Percentiles rank a stretch among this genome's conserved stretches.
Conservation (phyloP, 2,888 invertebrate genomes). For the Lasioglossum vierecki region DNA sequence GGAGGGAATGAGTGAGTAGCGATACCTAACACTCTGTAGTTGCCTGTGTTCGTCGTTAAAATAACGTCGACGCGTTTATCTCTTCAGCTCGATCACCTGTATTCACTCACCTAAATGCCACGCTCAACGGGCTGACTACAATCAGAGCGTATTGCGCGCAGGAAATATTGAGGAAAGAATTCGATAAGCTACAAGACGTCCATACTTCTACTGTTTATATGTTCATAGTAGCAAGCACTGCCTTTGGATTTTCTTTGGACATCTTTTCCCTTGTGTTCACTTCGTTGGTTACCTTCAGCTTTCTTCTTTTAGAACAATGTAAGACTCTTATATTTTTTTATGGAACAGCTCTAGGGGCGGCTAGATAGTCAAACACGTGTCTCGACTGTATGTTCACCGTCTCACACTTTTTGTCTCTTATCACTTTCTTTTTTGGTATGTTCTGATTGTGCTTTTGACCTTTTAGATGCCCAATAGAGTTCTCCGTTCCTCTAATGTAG, state of each 20-base stretch:
- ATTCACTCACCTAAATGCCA: conserved; percentile 91
- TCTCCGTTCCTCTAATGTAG: neutral
- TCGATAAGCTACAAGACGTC: conserved; percentile 86
- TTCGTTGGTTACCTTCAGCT: conserved; percentile 88
- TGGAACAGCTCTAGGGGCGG: neutral
- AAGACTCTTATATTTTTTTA: conserved; percentile 41
- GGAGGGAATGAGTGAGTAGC: conserved; percentile 87
- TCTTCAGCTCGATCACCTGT: conserved; percentile 91
- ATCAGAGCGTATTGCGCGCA: conserved; percentile 90
- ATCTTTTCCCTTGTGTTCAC: conserved; percentile 88
- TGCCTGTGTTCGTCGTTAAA: neutral
- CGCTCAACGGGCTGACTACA: conserved; percentile 90
- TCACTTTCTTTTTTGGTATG: neutral
- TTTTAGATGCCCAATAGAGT: neutral
- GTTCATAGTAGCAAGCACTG: conserved; percentile 83
- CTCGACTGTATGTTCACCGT: neutral
- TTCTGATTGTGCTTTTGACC: neutral
- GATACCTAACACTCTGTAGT: neutral
- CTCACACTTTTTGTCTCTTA: neutral
- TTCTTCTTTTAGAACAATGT: conserved; percentile 83
- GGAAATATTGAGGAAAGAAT: conserved; percentile 86
- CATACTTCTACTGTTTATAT: conserved; percentile 84
- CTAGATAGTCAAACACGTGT: neutral
- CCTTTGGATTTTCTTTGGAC: conserved; percentile 86
- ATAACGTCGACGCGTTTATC: conserved; percentile 29